phyloP scores from a whole-genome alignment of 35 echinoderm and acorn worm genomes.

The Ophiothrix spiculata region DNA sequence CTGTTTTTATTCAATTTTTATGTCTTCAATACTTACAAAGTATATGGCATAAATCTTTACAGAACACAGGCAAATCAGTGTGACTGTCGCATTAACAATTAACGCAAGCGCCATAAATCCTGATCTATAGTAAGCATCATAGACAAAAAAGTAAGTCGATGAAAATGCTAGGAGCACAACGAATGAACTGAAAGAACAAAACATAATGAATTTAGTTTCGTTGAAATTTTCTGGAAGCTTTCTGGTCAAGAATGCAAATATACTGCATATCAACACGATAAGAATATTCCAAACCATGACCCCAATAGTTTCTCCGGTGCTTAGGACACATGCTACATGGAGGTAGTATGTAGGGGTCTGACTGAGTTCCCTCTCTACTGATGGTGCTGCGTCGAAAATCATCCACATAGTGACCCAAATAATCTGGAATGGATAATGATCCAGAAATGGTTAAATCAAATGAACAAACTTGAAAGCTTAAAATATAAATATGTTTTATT shows the following conservation, averaged over 20 bases:
- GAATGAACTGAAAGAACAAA: constrained; percentile 79
- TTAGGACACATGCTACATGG: constrained; percentile 52
- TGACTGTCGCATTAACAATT: constrained; percentile 85
- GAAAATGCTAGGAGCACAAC: constrained; percentile 74
- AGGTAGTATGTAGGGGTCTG: constrained; percentile 26
- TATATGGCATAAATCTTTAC: constrained; percentile 92
- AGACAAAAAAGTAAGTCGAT: constrained; percentile 66
- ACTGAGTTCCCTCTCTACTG: constrained; percentile 41
- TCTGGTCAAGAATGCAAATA: constrained; percentile 82
- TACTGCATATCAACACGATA: constrained; percentile 70
- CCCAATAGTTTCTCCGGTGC: constrained; percentile 49
- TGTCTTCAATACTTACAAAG: too few species aligned
- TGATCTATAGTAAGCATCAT: constrained; percentile 60
- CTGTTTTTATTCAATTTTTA: too few species aligned
- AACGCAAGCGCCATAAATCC: constrained; percentile 61
- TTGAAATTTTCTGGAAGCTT: constrained; percentile 96
- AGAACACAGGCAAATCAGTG: constrained; percentile 75
- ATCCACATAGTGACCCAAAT: constrained; percentile 64
- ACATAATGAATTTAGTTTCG: constrained; percentile 88
- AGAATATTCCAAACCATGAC: constrained; percentile 59
- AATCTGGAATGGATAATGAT: constrained; percentile 33
- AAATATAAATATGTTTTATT: neutral
- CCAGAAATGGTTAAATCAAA: neutral
- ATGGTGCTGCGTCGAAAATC: constrained; percentile 50
- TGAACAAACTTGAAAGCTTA: too few species aligned